Percentiles rank a stretch among this genome's conserved stretches.
These are phyloP conservation scores for Calosoma granatense DNA, from an alignment of 1,140 invertebrate species.

Conservation along the genomic window DNA sequence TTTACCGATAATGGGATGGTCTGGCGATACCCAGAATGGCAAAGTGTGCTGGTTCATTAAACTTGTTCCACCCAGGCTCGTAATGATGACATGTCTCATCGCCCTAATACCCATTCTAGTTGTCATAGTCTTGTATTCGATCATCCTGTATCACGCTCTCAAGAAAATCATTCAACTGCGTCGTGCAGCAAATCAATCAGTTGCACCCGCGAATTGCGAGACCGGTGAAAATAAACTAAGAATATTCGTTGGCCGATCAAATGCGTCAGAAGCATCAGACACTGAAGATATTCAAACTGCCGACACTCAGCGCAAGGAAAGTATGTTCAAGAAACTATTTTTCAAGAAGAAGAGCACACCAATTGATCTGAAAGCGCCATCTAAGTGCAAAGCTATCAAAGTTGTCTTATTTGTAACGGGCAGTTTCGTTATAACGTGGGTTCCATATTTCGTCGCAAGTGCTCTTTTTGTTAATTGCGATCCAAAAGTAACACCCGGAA, in stretches of 20 bases:
- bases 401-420: constrained; percentile 45
- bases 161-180: constrained; percentile 37
- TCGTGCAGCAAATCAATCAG: constrained; percentile 19
- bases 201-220: constrained; percentile 14
- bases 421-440: constrained; percentile 40
- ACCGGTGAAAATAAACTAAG: constrained; percentile 18
- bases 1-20: constrained; percentile 42
- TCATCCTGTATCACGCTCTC: constrained; percentile 40
- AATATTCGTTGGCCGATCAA: constrained; percentile 22
- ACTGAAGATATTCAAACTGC: not conserved
- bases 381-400: constrained; percentile 44
- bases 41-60: constrained; percentile 41
- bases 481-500: constrained; percentile 31
- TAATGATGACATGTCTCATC: constrained; percentile 39
- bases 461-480: constrained; percentile 40
- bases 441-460: constrained; percentile 38
- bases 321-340: constrained; percentile 15
- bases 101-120: constrained; percentile 41
- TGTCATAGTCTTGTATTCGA: constrained; percentile 41
- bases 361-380: constrained; percentile 26
- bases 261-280: not conserved
- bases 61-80: constrained; percentile 37
- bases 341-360: constrained; percentile 14
- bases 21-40: constrained; percentile 34
- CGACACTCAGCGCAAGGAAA: not conserved